Conservation (phyloP, 2,888 invertebrate species). For the Plemyria rubiginata region DNA sequence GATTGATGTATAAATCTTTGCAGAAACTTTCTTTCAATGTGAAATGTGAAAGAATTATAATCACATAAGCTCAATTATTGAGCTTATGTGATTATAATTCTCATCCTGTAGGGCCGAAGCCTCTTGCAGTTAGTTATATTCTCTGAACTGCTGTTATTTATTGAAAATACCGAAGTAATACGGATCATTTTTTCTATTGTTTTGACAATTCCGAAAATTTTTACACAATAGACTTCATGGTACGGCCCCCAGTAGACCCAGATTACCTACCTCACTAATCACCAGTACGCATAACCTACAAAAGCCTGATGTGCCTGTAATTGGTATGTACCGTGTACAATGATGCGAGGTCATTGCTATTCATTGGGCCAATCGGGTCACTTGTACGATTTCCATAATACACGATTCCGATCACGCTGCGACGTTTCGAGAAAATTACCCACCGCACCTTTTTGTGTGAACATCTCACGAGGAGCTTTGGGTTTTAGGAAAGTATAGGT, state of each 20-base stretch:
- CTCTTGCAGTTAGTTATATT: too few species aligned
- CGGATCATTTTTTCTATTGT: too few species aligned
- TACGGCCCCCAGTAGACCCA: background rate
- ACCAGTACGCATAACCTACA: slow-evolving; percentile 48
- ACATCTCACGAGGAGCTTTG: slow-evolving; percentile 1
- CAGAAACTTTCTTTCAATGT: too few species aligned
- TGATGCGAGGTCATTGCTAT: slow-evolving; percentile 76
- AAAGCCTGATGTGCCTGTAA: slow-evolving; percentile 44
- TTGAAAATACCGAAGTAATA: too few species aligned
- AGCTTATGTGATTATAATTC: too few species aligned
- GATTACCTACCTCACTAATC: slow-evolving; percentile 5
- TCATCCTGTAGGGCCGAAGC: too few species aligned
- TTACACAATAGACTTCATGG: too few species aligned
- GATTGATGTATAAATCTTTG: too few species aligned
- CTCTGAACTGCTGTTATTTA: too few species aligned
- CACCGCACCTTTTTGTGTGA: slow-evolving; percentile 11
- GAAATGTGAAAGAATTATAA: too few species aligned
- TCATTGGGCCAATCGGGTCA: slow-evolving; percentile 72
- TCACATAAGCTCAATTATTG: too few species aligned
- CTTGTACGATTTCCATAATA: slow-evolving; percentile 64
- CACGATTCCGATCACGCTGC: slow-evolving; percentile 51
- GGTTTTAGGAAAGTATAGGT: background rate
- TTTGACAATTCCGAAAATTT: too few species aligned
- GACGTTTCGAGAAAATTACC: slow-evolving; percentile 51
- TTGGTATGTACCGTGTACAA: slow-evolving; percentile 51